Base-by-base conservation (phyloP, 2,888 invertebrate genomes). In the Celastrina argiolus region DNA sequence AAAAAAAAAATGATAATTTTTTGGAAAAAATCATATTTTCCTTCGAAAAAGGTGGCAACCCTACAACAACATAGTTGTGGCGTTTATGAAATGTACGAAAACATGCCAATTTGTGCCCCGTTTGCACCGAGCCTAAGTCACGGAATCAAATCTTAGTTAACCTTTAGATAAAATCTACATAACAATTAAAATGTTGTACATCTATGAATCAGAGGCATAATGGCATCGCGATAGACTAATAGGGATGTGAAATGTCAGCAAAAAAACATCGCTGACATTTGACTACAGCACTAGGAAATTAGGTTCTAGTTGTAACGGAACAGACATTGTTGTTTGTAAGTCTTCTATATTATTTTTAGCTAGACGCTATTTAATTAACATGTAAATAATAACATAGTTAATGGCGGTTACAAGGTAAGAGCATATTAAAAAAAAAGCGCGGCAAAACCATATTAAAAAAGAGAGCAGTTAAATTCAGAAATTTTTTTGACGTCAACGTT, bases 151-250 rank as follows among this genome's bases (percentile, higher is more conserved):
- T 39, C 61, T 39, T 34, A 2, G 16, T 59, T 61, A 61, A 61
- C 61, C 18, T 61, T 39, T 61, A 36, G 61, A 61, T 61, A 61
- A 26, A 34, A 61, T 61, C 61, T 61, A 61, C 61, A 61, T 22
- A 61, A 61, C 61, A 61, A 61, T 61, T 61, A 61, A 61, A 39
- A 39, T 61, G 61, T 22, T 39, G 22, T 61, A 36, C 22, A 61
- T 51, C 51, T 51, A 51, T 61, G 34, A 18, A 61, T 61, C 36
- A 36, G 61, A 12, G 22, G 39, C 22, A 22, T 61, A 61, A 61
- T 39, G 39, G 14, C 61, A 61, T 61, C 61, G 14, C 61, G 36
- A 36, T 36, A 36, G 12, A 26, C 51, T 51, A 51, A 51, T 51
- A 51, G 51, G 51, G 26, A 51, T 51, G 51, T 12, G 4, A 51